Evolutionary conservation across 2,888 invertebrate species (phyloP).

Genomic region (Dorcus parallelipipedus): DNA sequence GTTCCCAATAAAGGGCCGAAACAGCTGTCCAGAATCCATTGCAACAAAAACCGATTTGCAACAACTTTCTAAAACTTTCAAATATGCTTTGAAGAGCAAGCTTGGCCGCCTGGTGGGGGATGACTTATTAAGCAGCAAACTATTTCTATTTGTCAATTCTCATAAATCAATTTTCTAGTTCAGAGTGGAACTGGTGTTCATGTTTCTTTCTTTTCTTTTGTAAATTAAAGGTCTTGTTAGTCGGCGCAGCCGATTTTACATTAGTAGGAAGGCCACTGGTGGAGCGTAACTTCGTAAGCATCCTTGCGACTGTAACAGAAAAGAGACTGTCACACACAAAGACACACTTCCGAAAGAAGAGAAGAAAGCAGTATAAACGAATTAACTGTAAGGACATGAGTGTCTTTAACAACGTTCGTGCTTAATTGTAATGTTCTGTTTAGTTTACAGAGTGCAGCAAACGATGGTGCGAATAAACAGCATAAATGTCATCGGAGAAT

Average conservation of each 20-base stretch:
- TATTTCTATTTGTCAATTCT: background rate
- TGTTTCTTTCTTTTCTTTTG: constrained; percentile 11
- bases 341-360: constrained; percentile 71
- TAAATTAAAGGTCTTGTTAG: constrained; percentile 58
- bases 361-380: constrained; percentile 74
- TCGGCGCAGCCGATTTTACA: constrained; percentile 77
- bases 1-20: no score
- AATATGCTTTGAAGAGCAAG: no score
- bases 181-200: background rate
- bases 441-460: constrained; percentile 62
- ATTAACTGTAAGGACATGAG: constrained; percentile 60
- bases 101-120: no score
- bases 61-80: background rate
- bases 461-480: constrained; percentile 76
- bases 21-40: no score
- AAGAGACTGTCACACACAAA: constrained; percentile 79
- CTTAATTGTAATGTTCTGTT: constrained; percentile 28
- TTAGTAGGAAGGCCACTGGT: constrained; percentile 77
- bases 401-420: constrained; percentile 6
- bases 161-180: background rate
- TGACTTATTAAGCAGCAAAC: no score
- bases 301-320: constrained; percentile 80
- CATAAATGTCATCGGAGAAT: constrained; percentile 55
- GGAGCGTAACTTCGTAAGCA: constrained; percentile 66
- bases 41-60: no score